These are phyloP conservation scores for Coelinius sp. DNA, from an alignment of 2,888 invertebrate genomes.

Conservation along the genomic window DNA sequence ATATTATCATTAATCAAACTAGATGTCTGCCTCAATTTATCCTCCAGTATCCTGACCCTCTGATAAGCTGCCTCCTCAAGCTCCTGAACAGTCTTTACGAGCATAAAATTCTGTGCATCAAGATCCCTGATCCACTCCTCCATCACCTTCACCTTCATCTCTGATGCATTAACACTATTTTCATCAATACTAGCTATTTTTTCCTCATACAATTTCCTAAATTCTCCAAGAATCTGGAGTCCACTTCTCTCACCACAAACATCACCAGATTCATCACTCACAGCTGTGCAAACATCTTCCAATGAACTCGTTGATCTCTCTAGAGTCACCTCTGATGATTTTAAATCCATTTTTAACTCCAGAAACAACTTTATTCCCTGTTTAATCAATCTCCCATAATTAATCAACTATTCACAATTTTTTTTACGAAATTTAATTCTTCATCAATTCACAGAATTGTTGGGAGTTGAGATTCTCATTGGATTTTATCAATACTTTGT, in stretches of 20 bases:
- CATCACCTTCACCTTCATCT: constrained; percentile 76
- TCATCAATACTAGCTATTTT: constrained; percentile 75
- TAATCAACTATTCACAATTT: no score
- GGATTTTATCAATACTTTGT: no score
- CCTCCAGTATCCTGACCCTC: constrained; percentile 74
- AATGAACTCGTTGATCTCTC: background rate
- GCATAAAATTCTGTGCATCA: constrained; percentile 78
- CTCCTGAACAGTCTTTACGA: constrained; percentile 78
- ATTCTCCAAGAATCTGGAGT: constrained; percentile 73
- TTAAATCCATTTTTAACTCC: background rate
- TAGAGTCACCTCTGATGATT: background rate
- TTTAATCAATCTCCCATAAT: no score
- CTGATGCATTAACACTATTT: constrained; percentile 49
- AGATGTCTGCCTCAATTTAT: constrained; percentile 72
- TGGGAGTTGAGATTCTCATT: no score
- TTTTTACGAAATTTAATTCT: no score
- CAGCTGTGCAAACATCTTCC: constrained; percentile 44
- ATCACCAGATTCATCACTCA: constrained; percentile 50
- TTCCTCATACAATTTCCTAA: constrained; percentile 77
- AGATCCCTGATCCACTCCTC: constrained; percentile 79
- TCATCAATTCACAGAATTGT: no score
- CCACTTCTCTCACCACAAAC: constrained; percentile 57
- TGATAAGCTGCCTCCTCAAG: constrained; percentile 78
- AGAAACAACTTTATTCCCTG: no score
- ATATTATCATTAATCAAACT: constrained; percentile 62